A percentile compares a stretch with the other conserved stretches of the same genome.
phyloP scores from a whole-genome alignment of 2,888 invertebrate genomes.

The Nipponacmea schrenckii region DNA sequence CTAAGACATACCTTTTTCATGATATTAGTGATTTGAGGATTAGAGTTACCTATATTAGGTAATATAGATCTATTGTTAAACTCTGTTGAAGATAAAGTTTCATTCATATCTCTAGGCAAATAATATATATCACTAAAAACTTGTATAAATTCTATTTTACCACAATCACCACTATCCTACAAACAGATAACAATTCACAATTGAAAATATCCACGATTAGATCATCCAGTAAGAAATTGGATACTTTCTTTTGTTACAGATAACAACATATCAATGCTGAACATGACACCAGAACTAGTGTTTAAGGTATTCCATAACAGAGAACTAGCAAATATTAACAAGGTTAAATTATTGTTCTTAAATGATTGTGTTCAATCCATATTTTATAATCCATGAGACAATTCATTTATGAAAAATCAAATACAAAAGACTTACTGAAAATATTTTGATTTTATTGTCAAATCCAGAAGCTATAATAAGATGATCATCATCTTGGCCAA shows the following conservation, averaged over 20 bases:
- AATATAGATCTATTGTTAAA: constrained; percentile 35
- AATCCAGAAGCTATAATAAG: constrained; percentile 59
- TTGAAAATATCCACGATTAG: background rate
- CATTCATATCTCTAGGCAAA: constrained; percentile 40
- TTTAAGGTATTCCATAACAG: too few relatives aligned
- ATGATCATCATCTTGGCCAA: constrained; percentile 41
- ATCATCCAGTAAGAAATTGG: too few relatives aligned
- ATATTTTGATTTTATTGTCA: constrained; percentile 58
- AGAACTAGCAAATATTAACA: too few relatives aligned
- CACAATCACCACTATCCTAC: constrained; percentile 60
- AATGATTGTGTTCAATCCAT: too few relatives aligned
- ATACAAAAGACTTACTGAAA: constrained; percentile 46
- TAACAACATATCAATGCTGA: too few relatives aligned
- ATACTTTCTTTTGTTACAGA: too few relatives aligned
- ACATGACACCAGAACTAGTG: too few relatives aligned
- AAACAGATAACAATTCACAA: background rate
- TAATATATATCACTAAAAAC: constrained; percentile 58
- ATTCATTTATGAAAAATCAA: too few relatives aligned
- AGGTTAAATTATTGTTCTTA: too few relatives aligned
- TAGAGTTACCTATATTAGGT: constrained; percentile 50
- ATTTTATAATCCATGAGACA: too few relatives aligned
- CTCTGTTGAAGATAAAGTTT: constrained; percentile 18
- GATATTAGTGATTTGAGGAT: constrained; percentile 46
- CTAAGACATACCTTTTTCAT: constrained; percentile 43
- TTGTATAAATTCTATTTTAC: constrained; percentile 53